Conservation (phyloP, 2,113 vertebrate genomes). For the Cavia porcellus region DNA sequence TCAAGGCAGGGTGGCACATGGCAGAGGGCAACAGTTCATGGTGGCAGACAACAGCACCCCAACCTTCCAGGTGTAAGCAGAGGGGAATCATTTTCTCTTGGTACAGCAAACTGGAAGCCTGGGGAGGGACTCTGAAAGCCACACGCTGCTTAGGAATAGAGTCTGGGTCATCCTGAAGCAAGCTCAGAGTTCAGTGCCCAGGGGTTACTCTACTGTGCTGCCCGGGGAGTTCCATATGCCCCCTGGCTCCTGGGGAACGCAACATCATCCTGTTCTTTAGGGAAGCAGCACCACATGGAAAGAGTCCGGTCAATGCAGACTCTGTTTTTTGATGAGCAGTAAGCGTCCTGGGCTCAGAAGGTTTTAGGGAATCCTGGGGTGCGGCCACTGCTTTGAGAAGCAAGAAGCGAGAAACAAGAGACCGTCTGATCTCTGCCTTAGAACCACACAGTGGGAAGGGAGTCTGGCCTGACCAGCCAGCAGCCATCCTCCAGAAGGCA, state of each 20-base stretch:
- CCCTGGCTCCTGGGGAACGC: neutral
- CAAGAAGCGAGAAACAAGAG: neutral
- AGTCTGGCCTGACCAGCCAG: neutral
- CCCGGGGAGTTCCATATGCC: neutral
- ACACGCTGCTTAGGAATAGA: neutral
- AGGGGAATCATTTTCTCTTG: neutral
- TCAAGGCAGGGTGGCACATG: too few relatives aligned
- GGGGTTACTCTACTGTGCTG: too few relatives aligned
- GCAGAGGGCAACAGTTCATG: too few relatives aligned
- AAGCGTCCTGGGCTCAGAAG: neutral
- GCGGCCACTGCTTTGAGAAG: neutral
- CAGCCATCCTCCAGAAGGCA: neutral
- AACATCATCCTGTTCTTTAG: neutral
- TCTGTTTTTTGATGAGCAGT: neutral
- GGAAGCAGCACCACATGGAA: neutral
- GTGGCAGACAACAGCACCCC: too few relatives aligned
- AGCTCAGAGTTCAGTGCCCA: neutral
- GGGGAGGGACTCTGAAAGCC: neutral
- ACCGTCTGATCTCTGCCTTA: neutral
- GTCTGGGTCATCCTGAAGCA: neutral
- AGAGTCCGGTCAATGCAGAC: neutral
- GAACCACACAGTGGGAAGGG: neutral
- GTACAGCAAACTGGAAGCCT: neutral
- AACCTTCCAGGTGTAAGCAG: neutral
- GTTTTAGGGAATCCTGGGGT: neutral